Conservation (phyloP, 2,888 invertebrate species). For the Cheiracanthium punctorium region DNA sequence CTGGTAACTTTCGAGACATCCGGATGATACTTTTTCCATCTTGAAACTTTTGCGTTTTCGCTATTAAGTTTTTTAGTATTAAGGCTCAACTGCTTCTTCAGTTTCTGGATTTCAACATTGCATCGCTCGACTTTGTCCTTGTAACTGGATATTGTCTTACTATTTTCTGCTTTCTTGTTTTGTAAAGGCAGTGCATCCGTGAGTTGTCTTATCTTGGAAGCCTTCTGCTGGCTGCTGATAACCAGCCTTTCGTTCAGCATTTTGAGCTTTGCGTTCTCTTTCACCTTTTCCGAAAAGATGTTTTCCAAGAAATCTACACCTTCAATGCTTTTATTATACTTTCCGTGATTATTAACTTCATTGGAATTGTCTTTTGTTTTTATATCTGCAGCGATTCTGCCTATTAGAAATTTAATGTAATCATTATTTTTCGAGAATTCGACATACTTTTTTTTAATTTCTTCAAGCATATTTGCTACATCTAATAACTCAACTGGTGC, state of each 20-base stretch:
- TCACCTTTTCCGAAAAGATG: conserved; percentile 21
- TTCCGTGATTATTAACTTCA: neutral
- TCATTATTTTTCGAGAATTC: neutral
- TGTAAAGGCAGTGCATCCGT: neutral
- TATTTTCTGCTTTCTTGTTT: neutral
- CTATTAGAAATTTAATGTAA: neutral
- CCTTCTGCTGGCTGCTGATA: neutral
- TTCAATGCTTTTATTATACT: neutral
- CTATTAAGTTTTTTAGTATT: neutral
- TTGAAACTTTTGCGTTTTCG: neutral
- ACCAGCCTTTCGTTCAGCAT: conserved; percentile 14
- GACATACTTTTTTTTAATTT: neutral
- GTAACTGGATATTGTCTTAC: neutral
- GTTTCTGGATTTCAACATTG: conserved; percentile 41
- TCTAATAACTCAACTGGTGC: neutral
- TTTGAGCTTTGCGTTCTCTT: conserved; percentile 19
- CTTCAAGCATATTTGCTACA: neutral
- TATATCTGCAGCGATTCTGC: neutral
- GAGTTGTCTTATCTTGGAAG: neutral
- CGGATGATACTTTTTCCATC: neutral
- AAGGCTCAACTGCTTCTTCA: conserved; percentile 16
- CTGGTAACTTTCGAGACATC: neutral
- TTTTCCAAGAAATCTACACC: conserved; percentile 11
- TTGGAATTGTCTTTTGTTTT: neutral
- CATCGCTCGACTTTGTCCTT: conserved; percentile 22